Evolutionary conservation across 2,888 invertebrate genomes (phyloP).

Genomic region (Rhaphigaster nebulosa): DNA sequence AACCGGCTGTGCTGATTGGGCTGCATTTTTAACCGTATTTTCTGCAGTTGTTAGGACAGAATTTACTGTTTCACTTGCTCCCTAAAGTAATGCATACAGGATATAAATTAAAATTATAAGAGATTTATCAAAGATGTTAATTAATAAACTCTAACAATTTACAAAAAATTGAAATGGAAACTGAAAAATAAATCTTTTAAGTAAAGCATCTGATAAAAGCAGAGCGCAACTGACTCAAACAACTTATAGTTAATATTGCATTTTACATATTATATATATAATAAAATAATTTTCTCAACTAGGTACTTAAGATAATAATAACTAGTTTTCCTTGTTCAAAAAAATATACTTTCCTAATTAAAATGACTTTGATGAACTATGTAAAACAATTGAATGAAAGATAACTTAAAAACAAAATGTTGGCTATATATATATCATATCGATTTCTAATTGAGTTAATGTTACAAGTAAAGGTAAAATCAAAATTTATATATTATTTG

Average conservation of each 20-base stretch:
- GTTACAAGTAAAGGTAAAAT: neutral
- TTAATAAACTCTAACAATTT: neutral
- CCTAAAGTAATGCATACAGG: constrained; percentile 67
- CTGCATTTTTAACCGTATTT: constrained; percentile 71
- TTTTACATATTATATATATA: neutral
- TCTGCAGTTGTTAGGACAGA: constrained; percentile 73
- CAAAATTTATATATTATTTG: neutral
- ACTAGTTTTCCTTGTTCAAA: neutral
- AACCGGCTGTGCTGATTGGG: constrained; percentile 70
- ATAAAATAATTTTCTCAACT: no score
- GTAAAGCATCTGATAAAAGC: neutral
- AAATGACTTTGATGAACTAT: no score
- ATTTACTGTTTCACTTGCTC: constrained; percentile 73
- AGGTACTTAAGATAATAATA: neutral
- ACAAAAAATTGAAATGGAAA: neutral
- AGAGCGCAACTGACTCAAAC: neutral
- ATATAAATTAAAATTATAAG: neutral
- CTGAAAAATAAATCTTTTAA: no score
- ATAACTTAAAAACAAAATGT: no score
- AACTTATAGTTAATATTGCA: neutral
- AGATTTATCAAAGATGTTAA: neutral
- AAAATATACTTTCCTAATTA: neutral
- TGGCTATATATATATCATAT: neutral
- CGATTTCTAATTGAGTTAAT: neutral
- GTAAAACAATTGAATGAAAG: no score